A percentile compares a stretch with the other conserved stretches of the same genome.
phyloP scores from a whole-genome alignment of 2,888 invertebrate species.

The Drymonia ruficornis region DNA sequence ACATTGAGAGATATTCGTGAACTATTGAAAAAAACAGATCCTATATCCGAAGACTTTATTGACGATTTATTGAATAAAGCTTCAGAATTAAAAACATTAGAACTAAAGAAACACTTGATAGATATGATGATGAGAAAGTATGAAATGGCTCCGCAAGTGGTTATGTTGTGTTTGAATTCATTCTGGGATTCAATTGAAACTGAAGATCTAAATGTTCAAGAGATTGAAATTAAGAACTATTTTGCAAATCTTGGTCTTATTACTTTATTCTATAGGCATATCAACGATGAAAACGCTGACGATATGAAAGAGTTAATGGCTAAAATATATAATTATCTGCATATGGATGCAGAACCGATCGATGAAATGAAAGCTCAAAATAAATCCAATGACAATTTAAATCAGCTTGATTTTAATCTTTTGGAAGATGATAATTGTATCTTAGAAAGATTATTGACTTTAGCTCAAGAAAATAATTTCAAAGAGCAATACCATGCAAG shows the following conservation, averaged over 20 bases:
- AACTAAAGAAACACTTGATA: conserved; percentile 88
- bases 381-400: conserved; percentile 23
- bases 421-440: conserved; percentile 85
- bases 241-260: conserved; percentile 64
- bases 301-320: conserved; percentile 59
- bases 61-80: conserved; percentile 84
- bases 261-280: conserved; percentile 66
- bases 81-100: conserved; percentile 88
- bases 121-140: conserved; percentile 89
- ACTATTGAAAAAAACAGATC: conserved; percentile 85
- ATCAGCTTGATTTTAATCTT: conserved; percentile 56
- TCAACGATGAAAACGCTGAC: conserved; percentile 59
- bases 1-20: conserved; percentile 90
- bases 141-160: conserved; percentile 85
- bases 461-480: conserved; percentile 78
- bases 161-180: conserved; percentile 78
- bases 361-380: conserved; percentile 7
- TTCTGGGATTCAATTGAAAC: conserved; percentile 70
- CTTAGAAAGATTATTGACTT: conserved; percentile 86
- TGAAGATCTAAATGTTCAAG: conserved; percentile 45
- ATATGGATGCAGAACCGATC: conserved; percentile 45
- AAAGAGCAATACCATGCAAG: conserved; percentile 71
- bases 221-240: conserved; percentile 57
- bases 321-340: conserved; percentile 51
- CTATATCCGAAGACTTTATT: conserved; percentile 75